These are phyloP conservation scores for Venustaconcha ellipsiformis DNA, from an alignment of 1,140 invertebrate genomes.

Conservation along the genomic window DNA sequence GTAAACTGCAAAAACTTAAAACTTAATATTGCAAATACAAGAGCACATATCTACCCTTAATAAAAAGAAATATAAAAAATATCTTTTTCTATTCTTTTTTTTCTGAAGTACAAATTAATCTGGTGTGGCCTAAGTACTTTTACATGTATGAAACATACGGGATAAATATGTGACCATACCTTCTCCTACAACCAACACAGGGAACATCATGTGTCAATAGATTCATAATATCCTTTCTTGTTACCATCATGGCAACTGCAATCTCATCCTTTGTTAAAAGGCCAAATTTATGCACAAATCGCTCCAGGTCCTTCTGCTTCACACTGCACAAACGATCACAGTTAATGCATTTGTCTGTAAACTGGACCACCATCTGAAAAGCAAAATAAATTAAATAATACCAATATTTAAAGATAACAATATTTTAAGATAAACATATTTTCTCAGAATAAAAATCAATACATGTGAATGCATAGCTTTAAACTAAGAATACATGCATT, in stretches of 20 bases:
- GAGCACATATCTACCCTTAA: too few relatives aligned
- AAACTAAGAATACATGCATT: conserved; percentile 5
- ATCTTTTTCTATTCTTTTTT: background rate
- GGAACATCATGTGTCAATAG: conserved; percentile 89
- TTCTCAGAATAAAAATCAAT: background rate
- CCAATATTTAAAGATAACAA: background rate
- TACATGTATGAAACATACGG: conserved; percentile 3
- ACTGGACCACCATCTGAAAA: conserved; percentile 90
- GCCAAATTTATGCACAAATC: conserved; percentile 84
- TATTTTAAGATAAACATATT: conserved; percentile 5
- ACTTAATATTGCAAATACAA: too few relatives aligned
- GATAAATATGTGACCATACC: conserved; percentile 71
- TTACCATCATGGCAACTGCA: conserved; percentile 83
- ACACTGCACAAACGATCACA: conserved; percentile 76
- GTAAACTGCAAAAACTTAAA: too few relatives aligned
- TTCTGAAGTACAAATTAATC: background rate
- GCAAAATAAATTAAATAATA: conserved; percentile 22
- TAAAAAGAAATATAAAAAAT: too few relatives aligned
- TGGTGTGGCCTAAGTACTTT: conserved; percentile 35
- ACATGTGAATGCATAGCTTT: background rate
- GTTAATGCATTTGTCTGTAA: conserved; percentile 83
- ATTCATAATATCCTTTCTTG: conserved; percentile 83
- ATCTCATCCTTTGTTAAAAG: conserved; percentile 83
- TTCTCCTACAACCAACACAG: conserved; percentile 91
- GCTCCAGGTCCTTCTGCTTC: conserved; percentile 82